Conservation (phyloP, 2,113 vertebrate genomes). For the Cyphomyrus discorhynchus region DNA sequence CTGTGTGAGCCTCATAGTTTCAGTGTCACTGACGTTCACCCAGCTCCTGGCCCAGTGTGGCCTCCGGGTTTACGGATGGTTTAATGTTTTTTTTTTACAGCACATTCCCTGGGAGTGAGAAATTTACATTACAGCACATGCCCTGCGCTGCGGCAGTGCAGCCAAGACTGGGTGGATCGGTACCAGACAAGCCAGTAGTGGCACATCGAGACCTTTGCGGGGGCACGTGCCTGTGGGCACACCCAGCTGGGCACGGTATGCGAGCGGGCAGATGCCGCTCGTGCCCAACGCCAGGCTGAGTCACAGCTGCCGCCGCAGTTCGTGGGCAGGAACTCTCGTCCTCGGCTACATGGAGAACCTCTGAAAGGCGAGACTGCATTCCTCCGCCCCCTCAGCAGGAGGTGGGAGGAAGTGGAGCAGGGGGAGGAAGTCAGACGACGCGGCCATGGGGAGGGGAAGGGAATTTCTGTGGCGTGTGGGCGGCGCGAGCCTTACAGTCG, state of each 20-base stretch:
- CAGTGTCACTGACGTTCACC: background rate
- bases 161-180: background rate
- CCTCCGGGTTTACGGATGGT: background rate
- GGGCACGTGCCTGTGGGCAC: background rate
- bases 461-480: background rate
- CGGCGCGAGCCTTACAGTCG: background rate
- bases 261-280: background rate
- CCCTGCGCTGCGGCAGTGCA: background rate
- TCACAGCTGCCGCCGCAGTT: slow-evolving; percentile 28
- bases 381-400: slow-evolving; percentile 10
- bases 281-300: slow-evolving; percentile 22
- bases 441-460: background rate
- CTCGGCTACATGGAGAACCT: slow-evolving; percentile 27
- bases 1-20: background rate
- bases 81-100: background rate
- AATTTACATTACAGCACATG: background rate
- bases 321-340: slow-evolving; percentile 30
- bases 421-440: background rate
- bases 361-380: slow-evolving; percentile 31
- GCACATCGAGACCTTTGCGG: background rate
- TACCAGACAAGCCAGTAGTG: background rate
- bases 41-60: background rate
- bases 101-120: background rate
- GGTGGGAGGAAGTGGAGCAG: slow-evolving; percentile 11
- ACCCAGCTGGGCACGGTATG: background rate